Evolutionary conservation across 92 coral and sea anemone genomes (phyloP).

Genomic region (Zoanthus gigantus): DNA sequence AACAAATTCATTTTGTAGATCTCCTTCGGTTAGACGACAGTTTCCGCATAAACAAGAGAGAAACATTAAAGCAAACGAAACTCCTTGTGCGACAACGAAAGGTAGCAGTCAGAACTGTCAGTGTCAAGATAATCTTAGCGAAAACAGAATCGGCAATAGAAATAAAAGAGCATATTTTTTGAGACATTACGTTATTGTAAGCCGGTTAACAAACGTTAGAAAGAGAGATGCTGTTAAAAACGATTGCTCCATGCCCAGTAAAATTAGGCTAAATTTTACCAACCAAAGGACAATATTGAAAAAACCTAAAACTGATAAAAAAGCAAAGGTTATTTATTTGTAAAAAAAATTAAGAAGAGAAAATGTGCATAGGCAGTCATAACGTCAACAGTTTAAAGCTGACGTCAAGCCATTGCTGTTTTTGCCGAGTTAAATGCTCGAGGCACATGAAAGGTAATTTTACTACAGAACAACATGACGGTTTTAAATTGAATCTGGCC

Average conservation of each 20-base stretch:
- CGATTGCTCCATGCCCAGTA: neutral
- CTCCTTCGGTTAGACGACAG: neutral
- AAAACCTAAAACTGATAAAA: conserved; percentile 26
- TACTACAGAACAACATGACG: neutral
- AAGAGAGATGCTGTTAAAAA: neutral
- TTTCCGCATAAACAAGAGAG: neutral
- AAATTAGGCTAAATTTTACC: neutral
- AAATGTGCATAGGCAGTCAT: neutral
- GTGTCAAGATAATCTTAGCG: neutral
- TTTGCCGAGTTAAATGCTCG: neutral
- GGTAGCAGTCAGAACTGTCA: too few relatives aligned
- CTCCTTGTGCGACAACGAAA: neutral
- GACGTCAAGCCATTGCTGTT: neutral
- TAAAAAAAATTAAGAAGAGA: neutral
- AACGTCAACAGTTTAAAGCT: neutral
- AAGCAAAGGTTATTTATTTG: conserved; percentile 51
- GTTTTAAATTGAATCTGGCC: neutral
- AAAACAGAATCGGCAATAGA: neutral
- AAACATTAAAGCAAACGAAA: neutral
- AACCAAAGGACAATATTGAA: neutral
- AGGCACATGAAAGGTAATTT: neutral
- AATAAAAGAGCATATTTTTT: neutral
- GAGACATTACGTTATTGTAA: neutral
- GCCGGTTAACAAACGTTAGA: neutral
- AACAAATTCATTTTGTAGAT: neutral